Percentiles rank a stretch among this genome's conserved stretches.
Conservation (phyloP, 2,888 invertebrate genomes). For the Heliconius cydno region DNA sequence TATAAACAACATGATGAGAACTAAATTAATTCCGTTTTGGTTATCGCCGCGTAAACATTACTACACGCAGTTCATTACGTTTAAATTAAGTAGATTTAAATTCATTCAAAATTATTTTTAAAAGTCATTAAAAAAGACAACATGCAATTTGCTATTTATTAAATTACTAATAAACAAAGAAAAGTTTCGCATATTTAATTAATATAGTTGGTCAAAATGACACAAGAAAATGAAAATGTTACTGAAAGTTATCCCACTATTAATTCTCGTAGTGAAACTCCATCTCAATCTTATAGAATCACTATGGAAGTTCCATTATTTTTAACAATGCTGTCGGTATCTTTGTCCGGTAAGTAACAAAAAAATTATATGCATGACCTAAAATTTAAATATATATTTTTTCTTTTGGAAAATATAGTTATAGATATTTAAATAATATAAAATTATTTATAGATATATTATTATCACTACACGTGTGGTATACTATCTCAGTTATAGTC, state of each 20-base stretch:
- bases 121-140: neutral
- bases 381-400: neutral
- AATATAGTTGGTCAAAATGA: constrained; percentile 53
- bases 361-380: neutral
- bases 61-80: neutral
- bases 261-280: constrained; percentile 60
- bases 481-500: neutral
- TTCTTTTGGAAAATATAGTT: neutral
- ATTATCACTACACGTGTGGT: neutral
- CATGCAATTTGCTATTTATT: neutral
- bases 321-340: constrained; percentile 65
- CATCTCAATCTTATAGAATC: constrained; percentile 59
- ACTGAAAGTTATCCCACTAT: constrained; percentile 57
- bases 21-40: constrained; percentile 25
- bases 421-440: neutral
- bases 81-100: neutral
- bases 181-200: neutral
- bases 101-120: neutral
- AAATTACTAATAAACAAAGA: neutral
- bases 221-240: constrained; percentile 61
- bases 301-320: constrained; percentile 76
- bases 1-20: constrained; percentile 13
- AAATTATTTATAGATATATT: neutral
- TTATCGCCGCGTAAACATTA: constrained; percentile 28
- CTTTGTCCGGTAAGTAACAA: constrained; percentile 67